Evolutionary conservation across 2,797 vertebrate species (phyloP).

Genomic region (Muraenolepis orangiensis): DNA sequence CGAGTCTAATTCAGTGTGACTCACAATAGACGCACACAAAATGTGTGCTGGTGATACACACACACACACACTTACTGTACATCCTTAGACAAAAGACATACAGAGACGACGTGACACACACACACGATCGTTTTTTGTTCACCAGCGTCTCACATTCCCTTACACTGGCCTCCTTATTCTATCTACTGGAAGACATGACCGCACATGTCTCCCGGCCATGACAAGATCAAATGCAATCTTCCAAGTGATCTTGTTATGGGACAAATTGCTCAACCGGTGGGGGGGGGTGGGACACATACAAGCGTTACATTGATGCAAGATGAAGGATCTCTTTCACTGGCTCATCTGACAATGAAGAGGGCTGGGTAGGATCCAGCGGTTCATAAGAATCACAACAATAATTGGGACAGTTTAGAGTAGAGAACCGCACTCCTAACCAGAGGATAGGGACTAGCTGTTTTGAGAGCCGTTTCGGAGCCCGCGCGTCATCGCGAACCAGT

Average conservation of each 20-base stretch:
- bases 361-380: neutral
- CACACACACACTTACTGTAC: neutral
- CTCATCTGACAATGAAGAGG: conserved; percentile 20
- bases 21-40: neutral
- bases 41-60: neutral
- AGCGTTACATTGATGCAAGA: conserved; percentile 46
- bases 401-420: neutral
- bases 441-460: too few relatives aligned
- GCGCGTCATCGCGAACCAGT: too few relatives aligned
- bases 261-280: conserved; percentile 1
- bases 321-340: conserved; percentile 60
- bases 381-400: neutral
- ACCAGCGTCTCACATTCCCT: neutral
- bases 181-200: conserved; percentile 15
- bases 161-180: neutral
- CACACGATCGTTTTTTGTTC: neutral
- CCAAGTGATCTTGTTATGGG: conserved; percentile 10
- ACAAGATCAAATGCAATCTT: conserved; percentile 23
- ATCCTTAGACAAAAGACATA: neutral
- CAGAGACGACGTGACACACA: neutral
- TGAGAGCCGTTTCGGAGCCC: too few relatives aligned
- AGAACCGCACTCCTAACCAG: too few relatives aligned
- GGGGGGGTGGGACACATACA: conserved; percentile 45
- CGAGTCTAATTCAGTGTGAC: neutral
- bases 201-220: neutral